Evolutionary conservation across 2,888 invertebrate species (phyloP).

Genomic region (Mesorhabditis belari): DNA sequence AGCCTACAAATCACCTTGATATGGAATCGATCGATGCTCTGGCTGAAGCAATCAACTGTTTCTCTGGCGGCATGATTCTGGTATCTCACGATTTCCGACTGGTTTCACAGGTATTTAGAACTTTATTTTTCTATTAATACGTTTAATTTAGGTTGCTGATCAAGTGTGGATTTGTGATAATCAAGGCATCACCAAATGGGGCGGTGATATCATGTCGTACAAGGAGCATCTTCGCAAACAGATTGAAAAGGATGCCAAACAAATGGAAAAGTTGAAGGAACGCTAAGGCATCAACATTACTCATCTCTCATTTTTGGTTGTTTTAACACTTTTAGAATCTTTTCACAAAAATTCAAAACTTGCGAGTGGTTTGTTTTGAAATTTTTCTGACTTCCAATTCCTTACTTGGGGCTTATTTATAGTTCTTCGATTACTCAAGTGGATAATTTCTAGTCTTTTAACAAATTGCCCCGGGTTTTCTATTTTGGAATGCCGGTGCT

Average conservation of each 20-base stretch:
- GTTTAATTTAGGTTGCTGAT: constrained; percentile 75
- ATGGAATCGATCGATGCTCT: constrained; percentile 84
- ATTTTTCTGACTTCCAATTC: too few species aligned
- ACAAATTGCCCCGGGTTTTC: too few species aligned
- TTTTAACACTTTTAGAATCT: too few species aligned
- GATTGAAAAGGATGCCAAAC: constrained; percentile 66
- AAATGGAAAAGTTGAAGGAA: not conserved
- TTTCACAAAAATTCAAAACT: too few species aligned
- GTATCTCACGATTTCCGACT: constrained; percentile 99
- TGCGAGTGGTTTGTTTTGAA: too few species aligned
- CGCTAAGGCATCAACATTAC: not conserved
- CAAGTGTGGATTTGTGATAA: constrained; percentile 99
- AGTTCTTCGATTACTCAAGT: too few species aligned
- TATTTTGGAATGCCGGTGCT: too few species aligned
- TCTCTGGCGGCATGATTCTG: constrained; percentile 94
- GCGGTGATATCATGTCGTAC: constrained; percentile 88
- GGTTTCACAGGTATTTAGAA: constrained; percentile 78
- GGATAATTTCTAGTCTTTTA: too few species aligned
- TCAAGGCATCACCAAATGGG: constrained; percentile 88
- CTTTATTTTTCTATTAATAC: not conserved
- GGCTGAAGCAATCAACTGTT: constrained; percentile 93
- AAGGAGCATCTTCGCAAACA: constrained; percentile 86
- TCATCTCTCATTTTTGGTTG: too few species aligned
- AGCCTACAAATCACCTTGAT: constrained; percentile 80
- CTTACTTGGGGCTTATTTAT: too few species aligned